Percentiles rank a stretch among this genome's conserved stretches.
These are phyloP conservation scores for Lomographa bimaculata DNA, from an alignment of 2,888 invertebrate genomes.

Conservation along the genomic window DNA sequence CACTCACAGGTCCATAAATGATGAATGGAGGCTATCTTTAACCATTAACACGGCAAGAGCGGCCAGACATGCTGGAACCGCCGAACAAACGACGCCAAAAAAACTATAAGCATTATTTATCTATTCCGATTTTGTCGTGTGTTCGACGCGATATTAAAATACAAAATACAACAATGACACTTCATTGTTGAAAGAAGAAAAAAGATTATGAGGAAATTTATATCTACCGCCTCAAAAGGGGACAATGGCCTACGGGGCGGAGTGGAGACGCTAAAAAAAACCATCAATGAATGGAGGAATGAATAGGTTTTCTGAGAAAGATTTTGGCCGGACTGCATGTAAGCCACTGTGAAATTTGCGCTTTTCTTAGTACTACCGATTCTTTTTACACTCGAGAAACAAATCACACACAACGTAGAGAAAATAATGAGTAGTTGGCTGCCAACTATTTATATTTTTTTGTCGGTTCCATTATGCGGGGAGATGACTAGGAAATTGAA, in stretches of 20 bases:
- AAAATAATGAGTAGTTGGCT: conserved; percentile 3
- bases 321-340: conserved; percentile 47
- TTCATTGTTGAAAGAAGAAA: conserved; percentile 60
- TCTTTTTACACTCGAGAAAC: conserved; percentile 45
- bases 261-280: conserved; percentile 52
- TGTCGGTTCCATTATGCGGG: conserved; percentile 5
- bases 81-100: conserved; percentile 46
- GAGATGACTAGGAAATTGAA: conserved; percentile 8
- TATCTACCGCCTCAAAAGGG: conserved; percentile 43
- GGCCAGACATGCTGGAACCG: conserved; percentile 73
- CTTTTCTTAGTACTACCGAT: conserved; percentile 46
- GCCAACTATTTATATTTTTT: conserved; percentile 12
- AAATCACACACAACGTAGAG: conserved; percentile 11
- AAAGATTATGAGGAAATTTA: conserved; percentile 62
- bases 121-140: conserved; percentile 70
- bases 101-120: conserved; percentile 69
- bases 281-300: conserved; percentile 57
- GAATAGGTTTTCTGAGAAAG: conserved; percentile 55
- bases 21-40: conserved; percentile 46
- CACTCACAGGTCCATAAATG: conserved; percentile 33
- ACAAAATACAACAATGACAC: conserved; percentile 75
- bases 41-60: conserved; percentile 58
- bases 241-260: conserved; percentile 60
- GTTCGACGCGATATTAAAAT: conserved; percentile 72
- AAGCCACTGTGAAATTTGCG: conserved; percentile 61